Percentiles rank a stretch among this genome's conserved stretches.
These are phyloP conservation scores for Callopanchax toddi DNA, from an alignment of 2,113 vertebrate genomes.

Conservation along the genomic window DNA sequence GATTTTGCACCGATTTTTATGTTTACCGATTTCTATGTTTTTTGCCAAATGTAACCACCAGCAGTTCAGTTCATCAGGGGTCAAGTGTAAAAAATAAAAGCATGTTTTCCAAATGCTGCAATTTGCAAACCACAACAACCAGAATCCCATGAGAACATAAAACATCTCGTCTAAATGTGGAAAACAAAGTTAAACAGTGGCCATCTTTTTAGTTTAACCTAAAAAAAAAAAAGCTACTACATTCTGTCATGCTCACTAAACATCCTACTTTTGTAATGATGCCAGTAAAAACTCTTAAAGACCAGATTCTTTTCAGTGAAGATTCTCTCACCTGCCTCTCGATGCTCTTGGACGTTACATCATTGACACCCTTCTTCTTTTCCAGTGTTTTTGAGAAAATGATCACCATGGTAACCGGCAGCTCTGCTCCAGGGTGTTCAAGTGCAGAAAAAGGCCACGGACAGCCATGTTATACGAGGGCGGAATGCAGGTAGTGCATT, in stretches of 20 bases:
- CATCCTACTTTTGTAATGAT: neutral
- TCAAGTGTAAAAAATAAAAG: no score
- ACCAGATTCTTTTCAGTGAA: conserved; percentile 4
- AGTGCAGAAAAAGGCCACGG: conserved; percentile 52
- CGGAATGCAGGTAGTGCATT: conserved; percentile 39
- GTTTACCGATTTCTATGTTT: no score
- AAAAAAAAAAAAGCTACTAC: no score
- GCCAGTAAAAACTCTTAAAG: neutral
- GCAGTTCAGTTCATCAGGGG: no score
- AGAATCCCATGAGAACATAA: no score
- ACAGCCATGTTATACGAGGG: conserved; percentile 66
- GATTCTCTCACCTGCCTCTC: conserved; percentile 79
- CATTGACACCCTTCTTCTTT: conserved; percentile 85
- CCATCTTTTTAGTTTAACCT: no score
- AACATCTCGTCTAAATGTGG: no score
- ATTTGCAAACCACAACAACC: no score
- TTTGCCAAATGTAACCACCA: no score
- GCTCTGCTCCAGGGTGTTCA: conserved; percentile 57
- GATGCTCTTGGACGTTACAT: conserved; percentile 77
- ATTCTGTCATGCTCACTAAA: neutral
- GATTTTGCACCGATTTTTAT: no score
- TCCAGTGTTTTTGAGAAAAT: conserved; percentile 86
- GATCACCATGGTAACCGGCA: conserved; percentile 86
- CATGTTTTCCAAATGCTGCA: no score
- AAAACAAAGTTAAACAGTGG: no score